These are phyloP conservation scores for Macrosteles quadrilineatus DNA, from an alignment of 1,140 invertebrate species.

Conservation along the genomic window DNA sequence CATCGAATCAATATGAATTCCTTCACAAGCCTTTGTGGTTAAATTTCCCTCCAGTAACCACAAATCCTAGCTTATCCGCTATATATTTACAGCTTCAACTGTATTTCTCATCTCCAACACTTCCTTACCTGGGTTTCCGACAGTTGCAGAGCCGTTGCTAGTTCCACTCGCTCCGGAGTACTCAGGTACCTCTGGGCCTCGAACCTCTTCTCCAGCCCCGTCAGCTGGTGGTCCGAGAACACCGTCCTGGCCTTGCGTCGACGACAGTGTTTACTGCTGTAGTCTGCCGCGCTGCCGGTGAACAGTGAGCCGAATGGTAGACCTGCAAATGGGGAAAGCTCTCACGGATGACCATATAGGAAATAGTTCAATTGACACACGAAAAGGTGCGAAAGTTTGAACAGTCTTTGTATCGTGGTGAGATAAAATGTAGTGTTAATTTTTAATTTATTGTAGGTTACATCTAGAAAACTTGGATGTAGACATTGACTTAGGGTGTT, in stretches of 20 bases:
- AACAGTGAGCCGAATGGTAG: slow-evolving; percentile 72
- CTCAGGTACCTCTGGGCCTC: slow-evolving; percentile 95
- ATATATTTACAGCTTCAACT: too few species aligned
- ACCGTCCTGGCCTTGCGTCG: slow-evolving; percentile 94
- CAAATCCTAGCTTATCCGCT: too few species aligned
- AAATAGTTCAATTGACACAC: too few species aligned
- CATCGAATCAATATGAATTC: too few species aligned
- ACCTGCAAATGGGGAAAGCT: slow-evolving; percentile 55
- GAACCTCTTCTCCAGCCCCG: slow-evolving; percentile 93
- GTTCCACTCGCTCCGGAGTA: slow-evolving; percentile 93
- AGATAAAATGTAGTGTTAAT: too few species aligned
- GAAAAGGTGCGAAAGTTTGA: background rate
- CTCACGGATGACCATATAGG: too few species aligned
- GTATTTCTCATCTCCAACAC: too few species aligned
- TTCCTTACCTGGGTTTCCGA: slow-evolving; percentile 86
- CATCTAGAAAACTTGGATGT: too few species aligned
- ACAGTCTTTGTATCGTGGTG: background rate
- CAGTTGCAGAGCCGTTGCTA: slow-evolving; percentile 88
- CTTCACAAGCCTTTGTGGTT: too few species aligned
- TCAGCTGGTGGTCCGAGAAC: slow-evolving; percentile 95
- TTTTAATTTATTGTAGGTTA: too few species aligned
- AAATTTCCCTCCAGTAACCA: too few species aligned
- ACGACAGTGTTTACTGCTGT: slow-evolving; percentile 84
- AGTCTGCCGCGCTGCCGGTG: slow-evolving; percentile 57
- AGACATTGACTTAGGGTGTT: too few species aligned